Conservation (phyloP, 2,888 invertebrate genomes). For the Holacanthella duospinosa region DNA sequence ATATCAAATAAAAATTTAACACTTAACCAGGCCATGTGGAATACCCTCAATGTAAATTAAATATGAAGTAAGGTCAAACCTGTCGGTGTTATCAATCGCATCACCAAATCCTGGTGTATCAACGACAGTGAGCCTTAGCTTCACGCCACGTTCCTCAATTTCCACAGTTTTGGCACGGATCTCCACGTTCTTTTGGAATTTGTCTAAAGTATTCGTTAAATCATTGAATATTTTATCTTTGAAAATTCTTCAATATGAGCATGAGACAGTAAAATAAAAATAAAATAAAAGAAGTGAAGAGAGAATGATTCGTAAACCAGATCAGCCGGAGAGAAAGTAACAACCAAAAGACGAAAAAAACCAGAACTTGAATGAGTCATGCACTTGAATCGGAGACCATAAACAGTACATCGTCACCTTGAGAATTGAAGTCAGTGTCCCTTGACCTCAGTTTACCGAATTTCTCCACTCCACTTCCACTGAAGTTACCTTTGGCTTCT, state of each 20-base stretch:
- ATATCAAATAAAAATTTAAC: no score
- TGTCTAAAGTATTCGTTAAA: constrained; percentile 12
- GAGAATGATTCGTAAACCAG: background rate
- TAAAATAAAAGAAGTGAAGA: background rate
- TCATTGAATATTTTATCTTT: no score
- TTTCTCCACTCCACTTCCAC: constrained; percentile 1
- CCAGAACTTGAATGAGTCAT: background rate
- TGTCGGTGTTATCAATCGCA: constrained; percentile 82
- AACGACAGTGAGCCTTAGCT: constrained; percentile 80
- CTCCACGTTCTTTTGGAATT: constrained; percentile 64
- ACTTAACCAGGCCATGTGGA: no score
- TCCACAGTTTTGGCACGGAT: constrained; percentile 91
- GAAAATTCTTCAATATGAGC: no score
- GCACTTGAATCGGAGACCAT: background rate
- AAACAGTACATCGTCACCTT: no score
- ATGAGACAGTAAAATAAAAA: background rate
- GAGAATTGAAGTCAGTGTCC: constrained; percentile 14
- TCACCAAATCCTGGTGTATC: constrained; percentile 95
- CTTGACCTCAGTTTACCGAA: constrained; percentile 20
- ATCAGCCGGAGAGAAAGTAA: background rate
- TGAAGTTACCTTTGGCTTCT: constrained; percentile 32
- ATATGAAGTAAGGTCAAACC: constrained; percentile 39
- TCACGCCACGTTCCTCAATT: constrained; percentile 91
- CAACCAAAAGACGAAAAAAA: background rate
- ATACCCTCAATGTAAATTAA: no score